A percentile compares a stretch with the other conserved stretches of the same genome.
Conservation (phyloP, 2,113 vertebrate species). For the Phasianus colchicus region DNA sequence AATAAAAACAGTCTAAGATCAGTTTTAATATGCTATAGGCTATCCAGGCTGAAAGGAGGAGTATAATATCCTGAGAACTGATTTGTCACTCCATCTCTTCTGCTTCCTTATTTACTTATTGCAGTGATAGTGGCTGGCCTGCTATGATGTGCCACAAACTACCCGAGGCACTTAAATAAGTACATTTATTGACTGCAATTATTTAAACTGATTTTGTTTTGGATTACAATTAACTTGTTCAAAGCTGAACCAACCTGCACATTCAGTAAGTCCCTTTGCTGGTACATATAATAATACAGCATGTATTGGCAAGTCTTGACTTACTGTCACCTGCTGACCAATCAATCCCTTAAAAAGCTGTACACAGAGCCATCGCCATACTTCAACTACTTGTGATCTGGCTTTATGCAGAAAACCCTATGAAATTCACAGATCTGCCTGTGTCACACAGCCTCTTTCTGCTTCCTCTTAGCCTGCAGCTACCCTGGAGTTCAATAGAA, state of each 20-base stretch:
- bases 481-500: neutral
- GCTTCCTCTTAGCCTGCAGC: neutral
- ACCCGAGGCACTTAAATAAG: neutral
- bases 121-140: neutral
- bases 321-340: neutral
- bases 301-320: neutral
- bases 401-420: neutral
- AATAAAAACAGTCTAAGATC: neutral
- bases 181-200: neutral
- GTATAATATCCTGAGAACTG: neutral
- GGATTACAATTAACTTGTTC: neutral
- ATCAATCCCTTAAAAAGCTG: neutral
- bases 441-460: neutral
- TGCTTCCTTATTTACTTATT: neutral
- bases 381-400: neutral
- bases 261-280: neutral
- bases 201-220: neutral
- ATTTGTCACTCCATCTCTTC: neutral
- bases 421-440: neutral
- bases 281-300: neutral
- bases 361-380: neutral
- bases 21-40: fast-evolving
- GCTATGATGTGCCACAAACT: neutral
- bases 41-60: neutral
- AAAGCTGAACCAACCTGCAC: neutral